These are phyloP conservation scores for Homalodisca vitripennis DNA, from an alignment of 1,140 invertebrate genomes.

Conservation along the genomic window DNA sequence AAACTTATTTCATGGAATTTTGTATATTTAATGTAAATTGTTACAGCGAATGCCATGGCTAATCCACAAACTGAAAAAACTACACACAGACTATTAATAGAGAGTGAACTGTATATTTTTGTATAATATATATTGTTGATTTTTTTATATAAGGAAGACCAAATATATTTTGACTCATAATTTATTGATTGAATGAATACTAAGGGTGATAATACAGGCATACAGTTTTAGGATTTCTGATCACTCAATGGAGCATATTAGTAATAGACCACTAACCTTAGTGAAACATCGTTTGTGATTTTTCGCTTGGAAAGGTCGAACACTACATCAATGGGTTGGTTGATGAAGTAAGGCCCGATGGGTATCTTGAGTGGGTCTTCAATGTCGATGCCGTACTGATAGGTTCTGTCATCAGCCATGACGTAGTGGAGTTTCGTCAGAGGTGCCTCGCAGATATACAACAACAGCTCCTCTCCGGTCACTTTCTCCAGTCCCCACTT, in stretches of 20 bases:
- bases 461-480: slow-evolving; percentile 67
- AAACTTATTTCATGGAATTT: too few relatives aligned
- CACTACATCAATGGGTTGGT: slow-evolving; percentile 76
- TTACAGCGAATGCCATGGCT: too few relatives aligned
- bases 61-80: too few relatives aligned
- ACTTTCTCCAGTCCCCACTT: slow-evolving; percentile 84
- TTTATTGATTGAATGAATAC: too few relatives aligned
- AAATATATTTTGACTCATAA: too few relatives aligned
- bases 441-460: slow-evolving; percentile 89
- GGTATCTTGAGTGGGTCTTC: slow-evolving; percentile 78
- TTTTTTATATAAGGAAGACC: too few relatives aligned
- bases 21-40: too few relatives aligned
- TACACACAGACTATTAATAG: too few relatives aligned
- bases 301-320: slow-evolving; percentile 77
- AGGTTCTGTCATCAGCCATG: slow-evolving; percentile 68
- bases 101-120: too few relatives aligned
- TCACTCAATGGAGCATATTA: background rate
- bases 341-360: slow-evolving; percentile 83
- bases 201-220: too few relatives aligned
- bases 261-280: slow-evolving; percentile 64
- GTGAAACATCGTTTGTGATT: slow-evolving; percentile 67
- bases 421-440: slow-evolving; percentile 64
- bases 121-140: too few relatives aligned
- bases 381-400: slow-evolving; percentile 77
- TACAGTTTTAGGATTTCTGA: background rate